Evolutionary conservation across 2,888 invertebrate species (phyloP).

Genomic region (Dasysyrphus tricinctus): DNA sequence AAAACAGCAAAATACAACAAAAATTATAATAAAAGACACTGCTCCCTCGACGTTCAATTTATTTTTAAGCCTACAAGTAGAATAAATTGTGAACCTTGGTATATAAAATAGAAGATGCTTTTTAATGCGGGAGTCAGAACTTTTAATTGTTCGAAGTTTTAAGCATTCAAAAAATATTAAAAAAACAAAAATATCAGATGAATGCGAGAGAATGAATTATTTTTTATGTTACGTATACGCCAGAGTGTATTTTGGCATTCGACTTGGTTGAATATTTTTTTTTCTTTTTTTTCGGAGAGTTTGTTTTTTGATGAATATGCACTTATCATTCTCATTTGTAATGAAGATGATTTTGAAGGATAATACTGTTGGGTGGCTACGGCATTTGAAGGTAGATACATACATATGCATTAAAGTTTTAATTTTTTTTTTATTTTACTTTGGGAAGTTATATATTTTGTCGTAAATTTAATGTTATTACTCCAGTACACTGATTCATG

Average conservation of each 20-base stretch:
- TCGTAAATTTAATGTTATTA: too few relatives aligned
- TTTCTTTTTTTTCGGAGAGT: too few relatives aligned
- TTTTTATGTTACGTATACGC: constrained; percentile 46
- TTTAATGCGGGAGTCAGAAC: constrained; percentile 7
- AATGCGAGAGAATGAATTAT: background rate
- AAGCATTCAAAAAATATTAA: background rate
- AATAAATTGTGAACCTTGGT: constrained; percentile 20
- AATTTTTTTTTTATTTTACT: background rate
- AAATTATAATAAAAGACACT: constrained; percentile 14
- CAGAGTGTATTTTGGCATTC: constrained; percentile 17
- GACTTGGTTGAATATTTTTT: background rate
- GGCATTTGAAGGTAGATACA: background rate
- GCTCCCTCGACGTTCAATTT: constrained; percentile 41
- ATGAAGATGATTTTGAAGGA: background rate
- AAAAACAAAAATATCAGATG: background rate
- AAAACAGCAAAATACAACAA: constrained; percentile 2
- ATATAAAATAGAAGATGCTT: constrained; percentile 35
- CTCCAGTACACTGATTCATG: too few relatives aligned
- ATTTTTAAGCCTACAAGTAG: constrained; percentile 48
- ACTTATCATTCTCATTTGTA: background rate
- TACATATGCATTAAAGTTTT: background rate
- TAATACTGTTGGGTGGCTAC: background rate
- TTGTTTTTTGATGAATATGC: background rate
- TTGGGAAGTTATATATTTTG: background rate
- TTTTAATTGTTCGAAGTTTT: constrained; percentile 23